Evolutionary conservation across 2,888 invertebrate genomes (phyloP), one percentile per base, ranked within the genome.

Genomic region (Stenchaetothrips biformis): DNA sequence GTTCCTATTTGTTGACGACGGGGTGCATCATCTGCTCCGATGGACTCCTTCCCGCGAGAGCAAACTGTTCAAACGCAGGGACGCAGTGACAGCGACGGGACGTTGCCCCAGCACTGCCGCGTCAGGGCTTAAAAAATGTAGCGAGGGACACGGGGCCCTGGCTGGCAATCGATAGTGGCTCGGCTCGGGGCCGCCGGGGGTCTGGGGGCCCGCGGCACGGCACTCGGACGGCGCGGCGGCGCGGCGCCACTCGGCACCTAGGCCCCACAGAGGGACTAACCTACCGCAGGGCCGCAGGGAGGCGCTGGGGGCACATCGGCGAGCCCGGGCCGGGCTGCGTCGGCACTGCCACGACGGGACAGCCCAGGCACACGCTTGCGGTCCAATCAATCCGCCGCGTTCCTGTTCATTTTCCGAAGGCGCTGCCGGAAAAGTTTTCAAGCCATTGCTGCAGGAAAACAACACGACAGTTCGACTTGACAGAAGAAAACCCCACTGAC

Each of bases 1-100:
- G 67, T 25, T 74, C 67, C 67, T 74, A 74, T 74, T 74, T 74
- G 67, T 74, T 74, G 67, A 74, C 67, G 67, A 53, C 53, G 18
- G 18, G 37, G 37, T 37, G 37, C 53, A 53, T 18, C 18, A 18
- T 53, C 53, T 18, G 53, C 53, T 18, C 4, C 53, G 16, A 8
- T 1, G 53, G 53, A 4, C 4, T 4, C 37, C 37, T 37, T 37
- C 53, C 9, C 13, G 9, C 53, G 13, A 53, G 53, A 13, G 1
- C 2, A 9, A 53, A 3, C 53, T 16, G 13, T 13, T 53, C 53
- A 18, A 13, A 18, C 53, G 16, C 13, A 18, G 13, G 53, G 16
- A 13, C 8, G 16, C 59, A 37, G 37, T 37, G 37, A 37, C 53
- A 53, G 53, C 53, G 59, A 59, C 18, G 59, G 9, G 18, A 59